phyloP scores from a whole-genome alignment of 2,113 vertebrate species.

The Acrocephalus kingi region DNA sequence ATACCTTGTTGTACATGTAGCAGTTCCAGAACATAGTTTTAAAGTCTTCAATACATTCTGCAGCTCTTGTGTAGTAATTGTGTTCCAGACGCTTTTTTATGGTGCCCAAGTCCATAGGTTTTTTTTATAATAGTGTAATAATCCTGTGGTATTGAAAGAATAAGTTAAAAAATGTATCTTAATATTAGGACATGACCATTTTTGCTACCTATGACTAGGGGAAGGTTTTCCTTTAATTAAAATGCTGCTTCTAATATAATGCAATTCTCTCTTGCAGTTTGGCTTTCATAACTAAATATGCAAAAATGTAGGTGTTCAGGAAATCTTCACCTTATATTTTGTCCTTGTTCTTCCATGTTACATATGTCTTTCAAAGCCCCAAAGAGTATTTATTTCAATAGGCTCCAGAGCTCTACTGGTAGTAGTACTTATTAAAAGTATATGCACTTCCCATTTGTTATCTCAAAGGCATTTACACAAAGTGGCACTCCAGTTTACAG shows the following conservation, averaged over 20 bases:
- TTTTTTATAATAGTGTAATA: slow-evolving; percentile 92
- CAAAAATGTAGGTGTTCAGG: not conserved
- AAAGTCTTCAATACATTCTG: slow-evolving; percentile 89
- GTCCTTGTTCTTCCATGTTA: not conserved
- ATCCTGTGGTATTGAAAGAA: slow-evolving; percentile 78
- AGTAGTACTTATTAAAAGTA: not conserved
- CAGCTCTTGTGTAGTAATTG: slow-evolving; percentile 86
- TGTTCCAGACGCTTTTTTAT: slow-evolving; percentile 90
- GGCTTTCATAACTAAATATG: not conserved
- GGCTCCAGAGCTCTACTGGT: not conserved
- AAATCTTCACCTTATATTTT: not conserved
- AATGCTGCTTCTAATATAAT: not conserved
- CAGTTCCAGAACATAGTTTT: slow-evolving; percentile 93
- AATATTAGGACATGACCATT: not conserved
- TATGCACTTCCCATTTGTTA: not conserved
- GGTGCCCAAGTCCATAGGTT: slow-evolving; percentile 91
- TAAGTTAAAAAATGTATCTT: not conserved
- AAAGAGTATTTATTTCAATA: not conserved
- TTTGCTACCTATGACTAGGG: not conserved
- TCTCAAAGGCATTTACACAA: not conserved
- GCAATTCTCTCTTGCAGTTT: not conserved
- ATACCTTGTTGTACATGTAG: slow-evolving; percentile 90
- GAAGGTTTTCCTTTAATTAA: not conserved
- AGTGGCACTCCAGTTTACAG: not conserved
- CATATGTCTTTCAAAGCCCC: not conserved